phyloP scores from a whole-genome alignment of 2,797 vertebrate genomes.

The Amphiprion clarkii region DNA sequence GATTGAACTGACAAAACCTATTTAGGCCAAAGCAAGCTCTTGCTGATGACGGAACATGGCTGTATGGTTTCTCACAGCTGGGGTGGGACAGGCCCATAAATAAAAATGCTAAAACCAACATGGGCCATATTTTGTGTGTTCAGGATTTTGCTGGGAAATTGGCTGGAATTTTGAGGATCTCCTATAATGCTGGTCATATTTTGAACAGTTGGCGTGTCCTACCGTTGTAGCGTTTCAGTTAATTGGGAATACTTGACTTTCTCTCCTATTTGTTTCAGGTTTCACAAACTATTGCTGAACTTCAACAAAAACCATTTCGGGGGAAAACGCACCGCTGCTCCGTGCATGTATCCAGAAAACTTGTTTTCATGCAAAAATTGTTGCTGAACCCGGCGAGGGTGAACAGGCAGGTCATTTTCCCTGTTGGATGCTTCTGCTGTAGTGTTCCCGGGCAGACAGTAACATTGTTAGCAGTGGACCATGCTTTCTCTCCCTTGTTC shows the following conservation, averaged over 20 bases:
- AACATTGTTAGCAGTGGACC: slow-evolving; percentile 57
- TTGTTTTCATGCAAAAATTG: slow-evolving; percentile 28
- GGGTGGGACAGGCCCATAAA: slow-evolving; percentile 38
- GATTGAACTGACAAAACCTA: slow-evolving; percentile 69
- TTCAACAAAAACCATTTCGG: not conserved
- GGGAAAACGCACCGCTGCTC: not conserved
- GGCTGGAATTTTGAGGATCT: too few species aligned
- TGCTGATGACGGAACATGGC: slow-evolving; percentile 53
- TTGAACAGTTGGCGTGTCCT: too few species aligned
- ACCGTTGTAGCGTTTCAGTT: too few species aligned
- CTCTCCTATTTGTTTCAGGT: too few species aligned
- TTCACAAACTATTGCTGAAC: not conserved
- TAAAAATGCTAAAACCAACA: slow-evolving; percentile 38
- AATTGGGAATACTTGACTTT: too few species aligned
- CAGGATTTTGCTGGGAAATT: not conserved
- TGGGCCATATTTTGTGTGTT: slow-evolving; percentile 8
- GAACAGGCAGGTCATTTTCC: slow-evolving; percentile 27
- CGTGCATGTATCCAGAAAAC: slow-evolving; percentile 11
- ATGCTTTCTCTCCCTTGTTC: slow-evolving; percentile 47
- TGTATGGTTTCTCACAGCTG: slow-evolving; percentile 14
- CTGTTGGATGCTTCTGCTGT: slow-evolving; percentile 35
- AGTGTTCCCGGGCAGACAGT: slow-evolving; percentile 39
- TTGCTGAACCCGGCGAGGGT: slow-evolving; percentile 11
- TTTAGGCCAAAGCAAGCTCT: slow-evolving; percentile 53
- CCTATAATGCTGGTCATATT: too few species aligned